Evolutionary conservation across 2,797 vertebrate genomes (phyloP), one percentile per base, ranked within the genome.

Genomic region (Paedocypris micromegethes): DNA sequence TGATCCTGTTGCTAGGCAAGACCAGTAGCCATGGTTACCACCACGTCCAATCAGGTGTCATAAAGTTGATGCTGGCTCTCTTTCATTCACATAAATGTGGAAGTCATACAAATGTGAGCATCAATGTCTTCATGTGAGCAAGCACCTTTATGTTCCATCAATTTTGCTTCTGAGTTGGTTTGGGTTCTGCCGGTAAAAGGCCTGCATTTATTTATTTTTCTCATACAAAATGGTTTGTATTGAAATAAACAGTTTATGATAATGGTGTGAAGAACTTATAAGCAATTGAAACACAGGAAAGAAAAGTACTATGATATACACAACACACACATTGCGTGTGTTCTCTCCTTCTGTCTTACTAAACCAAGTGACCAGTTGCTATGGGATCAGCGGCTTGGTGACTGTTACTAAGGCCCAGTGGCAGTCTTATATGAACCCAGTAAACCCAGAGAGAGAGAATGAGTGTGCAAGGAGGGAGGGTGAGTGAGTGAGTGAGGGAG

Each of bases 1-100:
- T 51, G 51, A 51, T 23, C 65, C 61, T 75, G 71, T 78, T 71
- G 68, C 71, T 66, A 66, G 68, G 71, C 65, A 70, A 70, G 45
- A 66, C 4, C 52, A 3, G 56, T 72, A 71, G 59, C 58, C 49
- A 49, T 53, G 48, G 69, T 70, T 51, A 61, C 41, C 53, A 52
- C 6, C 66, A 57, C 45, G 61, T 43, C 72, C 60, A 74, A 58
- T 72, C 56, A 58, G 48, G 54, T 54, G 52, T 62, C 23, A 23
- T 68, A 49, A 66, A 55, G 55, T 63, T 48, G 23, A 43, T 53
- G 70, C 43, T 41, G 41, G 57, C 38, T 9, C 50, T 9, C 8
- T 72, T 66, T 66, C 52, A 40, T 75, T 58, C 23, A 45, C 49
- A 3, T 59, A n/a, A 49, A 42, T 66, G 23, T 75, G 42, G 2